A percentile compares a stretch with the other conserved stretches of the same genome.
Evolutionary conservation across 92 coral and sea anemone genomes (phyloP).

Genomic region (Muricea muricata): DNA sequence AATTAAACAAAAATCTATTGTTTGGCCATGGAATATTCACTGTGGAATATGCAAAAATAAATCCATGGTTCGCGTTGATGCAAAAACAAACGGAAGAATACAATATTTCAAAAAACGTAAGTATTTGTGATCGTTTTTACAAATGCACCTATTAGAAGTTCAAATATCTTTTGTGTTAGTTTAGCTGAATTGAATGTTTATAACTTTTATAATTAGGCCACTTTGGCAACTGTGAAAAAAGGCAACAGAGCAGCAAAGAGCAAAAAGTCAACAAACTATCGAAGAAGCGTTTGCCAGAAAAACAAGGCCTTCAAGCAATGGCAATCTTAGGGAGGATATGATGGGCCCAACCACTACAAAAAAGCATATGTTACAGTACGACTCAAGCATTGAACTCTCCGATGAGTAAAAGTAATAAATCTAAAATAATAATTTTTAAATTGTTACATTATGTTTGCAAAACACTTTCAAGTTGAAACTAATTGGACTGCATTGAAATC

Average conservation of each 20-base stretch:
- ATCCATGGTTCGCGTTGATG: conserved; percentile 38
- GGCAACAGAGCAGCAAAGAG: neutral
- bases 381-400: neutral
- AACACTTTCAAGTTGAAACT: neutral
- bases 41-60: conserved; percentile 48
- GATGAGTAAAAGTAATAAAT: conserved; percentile 4
- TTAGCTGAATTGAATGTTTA: neutral
- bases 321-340: neutral
- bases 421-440: neutral
- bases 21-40: conserved; percentile 59
- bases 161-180: neutral
- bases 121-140: neutral
- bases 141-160: neutral
- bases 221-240: neutral
- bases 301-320: neutral
- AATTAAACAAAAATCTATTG: conserved; percentile 30
- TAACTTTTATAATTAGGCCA: neutral
- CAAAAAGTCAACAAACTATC: neutral
- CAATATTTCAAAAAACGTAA: conserved; percentile 30
- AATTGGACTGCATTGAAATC: neutral
- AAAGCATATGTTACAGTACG: neutral
- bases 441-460: neutral
- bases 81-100: conserved; percentile 3
- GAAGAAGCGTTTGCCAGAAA: conserved; percentile 10
- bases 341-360: neutral